Evolutionary conservation across 2,888 invertebrate genomes (phyloP), one percentile per base, ranked within the genome.

Genomic region (Epiblema foenella): DNA sequence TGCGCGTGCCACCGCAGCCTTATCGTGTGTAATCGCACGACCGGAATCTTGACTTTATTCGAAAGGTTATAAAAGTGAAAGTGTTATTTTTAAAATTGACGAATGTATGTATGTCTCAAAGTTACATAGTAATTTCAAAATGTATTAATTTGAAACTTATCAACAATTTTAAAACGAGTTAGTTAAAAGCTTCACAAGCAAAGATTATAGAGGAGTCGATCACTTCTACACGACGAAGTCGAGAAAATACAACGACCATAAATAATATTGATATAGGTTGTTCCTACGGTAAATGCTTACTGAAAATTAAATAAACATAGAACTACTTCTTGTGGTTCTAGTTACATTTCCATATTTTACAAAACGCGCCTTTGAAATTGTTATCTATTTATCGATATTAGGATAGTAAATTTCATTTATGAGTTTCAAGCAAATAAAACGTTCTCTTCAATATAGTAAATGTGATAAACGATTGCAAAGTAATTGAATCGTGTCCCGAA

Each of bases 401-500:
- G 63, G 17, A 37, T 18, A 18, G 20, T 51, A 63, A 4, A 63
- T 62, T 62, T 51, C 8, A 51, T 33, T 51, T 51, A 63, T 20
- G 33, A 54, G 64, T 37, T 20, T 20, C 18, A 18, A 15, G 20
- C 59, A 65, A 58, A 69, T 51, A 69, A 29, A 58, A 69, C 29
- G 51, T 68, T 51, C 18, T 51, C 64, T 58, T 20, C 42, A 69
- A 52, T 70, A 54, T 70, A 59, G 39, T 59, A 52, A 68, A 70
- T 42, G 20, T 70, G 65, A 70, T 70, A 54, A 70, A 70, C 70
- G 59, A 49, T 65, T 33, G 70, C 59, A 65, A 66, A 65, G 65
- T 70, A 70, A 70, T 70, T 70, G 52, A 65, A 70, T 70, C 65
- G 65, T 70, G 65, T 70, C 54, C 66, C 54, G 59, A 46, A 60